Percentiles rank a stretch among this genome's conserved stretches.
These are phyloP conservation scores for Orthosia cruda DNA, from an alignment of 2,888 invertebrate species.

Conservation along the genomic window DNA sequence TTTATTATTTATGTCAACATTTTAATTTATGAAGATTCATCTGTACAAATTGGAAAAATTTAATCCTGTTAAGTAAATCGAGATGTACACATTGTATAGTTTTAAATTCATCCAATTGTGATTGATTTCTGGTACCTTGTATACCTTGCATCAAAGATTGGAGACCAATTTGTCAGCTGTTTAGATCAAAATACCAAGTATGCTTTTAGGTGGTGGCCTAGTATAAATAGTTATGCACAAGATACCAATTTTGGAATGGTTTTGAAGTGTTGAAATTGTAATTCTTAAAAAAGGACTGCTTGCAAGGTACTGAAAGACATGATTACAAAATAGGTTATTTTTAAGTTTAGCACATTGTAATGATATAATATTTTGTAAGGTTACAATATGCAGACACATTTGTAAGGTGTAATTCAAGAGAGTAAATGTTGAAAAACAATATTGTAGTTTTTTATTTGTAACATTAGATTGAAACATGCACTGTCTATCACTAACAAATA, in stretches of 20 bases:
- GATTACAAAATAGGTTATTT: conserved; percentile 88
- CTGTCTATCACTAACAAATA: not conserved
- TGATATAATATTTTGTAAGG: conserved; percentile 89
- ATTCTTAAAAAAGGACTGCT: conserved; percentile 83
- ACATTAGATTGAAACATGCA: conserved; percentile 6
- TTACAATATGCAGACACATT: conserved; percentile 91
- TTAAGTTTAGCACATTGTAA: conserved; percentile 91
- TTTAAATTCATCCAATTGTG: conserved; percentile 70
- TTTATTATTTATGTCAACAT: conserved; percentile 66
- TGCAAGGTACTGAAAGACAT: conserved; percentile 88
- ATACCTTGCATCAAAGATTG: conserved; percentile 74
- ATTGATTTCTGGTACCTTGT: conserved; percentile 71
- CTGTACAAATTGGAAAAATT: conserved; percentile 70
- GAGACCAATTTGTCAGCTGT: conserved; percentile 64
- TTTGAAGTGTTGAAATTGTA: conserved; percentile 71
- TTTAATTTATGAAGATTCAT: conserved; percentile 63
- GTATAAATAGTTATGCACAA: conserved; percentile 80
- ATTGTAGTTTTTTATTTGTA: conserved; percentile 62
- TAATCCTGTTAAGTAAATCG: conserved; percentile 66
- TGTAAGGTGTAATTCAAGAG: conserved; percentile 91
- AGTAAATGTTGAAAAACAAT: conserved; percentile 89
- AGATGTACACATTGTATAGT: conserved; percentile 68
- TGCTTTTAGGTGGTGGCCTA: conserved; percentile 82
- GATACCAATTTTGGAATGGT: conserved; percentile 68
- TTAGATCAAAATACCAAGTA: conserved; percentile 65